phyloP scores from a whole-genome alignment of 2,113 vertebrate genomes.

The Dolichallabes microphthalmus region DNA sequence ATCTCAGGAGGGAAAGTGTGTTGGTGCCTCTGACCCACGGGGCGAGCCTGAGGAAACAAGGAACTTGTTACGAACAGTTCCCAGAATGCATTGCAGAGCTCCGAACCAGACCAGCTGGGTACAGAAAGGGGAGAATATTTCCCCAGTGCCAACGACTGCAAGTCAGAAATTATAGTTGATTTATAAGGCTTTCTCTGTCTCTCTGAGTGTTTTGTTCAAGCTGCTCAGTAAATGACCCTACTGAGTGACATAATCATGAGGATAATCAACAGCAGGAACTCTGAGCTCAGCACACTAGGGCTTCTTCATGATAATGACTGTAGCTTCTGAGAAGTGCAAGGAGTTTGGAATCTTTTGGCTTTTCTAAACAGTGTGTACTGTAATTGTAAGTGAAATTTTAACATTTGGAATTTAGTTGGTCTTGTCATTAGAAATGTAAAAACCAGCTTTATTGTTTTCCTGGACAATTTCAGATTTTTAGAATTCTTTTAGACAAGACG shows the following conservation, averaged over 20 bases:
- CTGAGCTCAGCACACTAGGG: not conserved
- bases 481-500: too few species aligned
- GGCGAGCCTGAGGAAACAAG: not conserved
- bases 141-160: not conserved
- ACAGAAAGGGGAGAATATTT: not conserved
- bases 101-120: not conserved
- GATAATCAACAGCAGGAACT: not conserved
- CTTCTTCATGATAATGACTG: not conserved
- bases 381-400: not conserved
- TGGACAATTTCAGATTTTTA: too few species aligned
- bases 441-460: too few species aligned
- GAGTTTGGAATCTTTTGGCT: not conserved
- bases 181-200: not conserved
- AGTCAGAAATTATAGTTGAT: not conserved
- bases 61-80: not conserved
- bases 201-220: slow-evolving; percentile 4
- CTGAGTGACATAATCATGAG: slow-evolving; percentile 12
- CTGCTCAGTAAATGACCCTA: not conserved
- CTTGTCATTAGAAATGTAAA: too few species aligned
- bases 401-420: not conserved
- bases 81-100: not conserved
- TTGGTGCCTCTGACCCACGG: not conserved
- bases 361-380: not conserved
- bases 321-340: not conserved
- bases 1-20: not conserved